Evolutionary conservation across 2,113 vertebrate species (phyloP), one percentile per base, ranked within the genome.

Genomic region (Chionis minor): DNA sequence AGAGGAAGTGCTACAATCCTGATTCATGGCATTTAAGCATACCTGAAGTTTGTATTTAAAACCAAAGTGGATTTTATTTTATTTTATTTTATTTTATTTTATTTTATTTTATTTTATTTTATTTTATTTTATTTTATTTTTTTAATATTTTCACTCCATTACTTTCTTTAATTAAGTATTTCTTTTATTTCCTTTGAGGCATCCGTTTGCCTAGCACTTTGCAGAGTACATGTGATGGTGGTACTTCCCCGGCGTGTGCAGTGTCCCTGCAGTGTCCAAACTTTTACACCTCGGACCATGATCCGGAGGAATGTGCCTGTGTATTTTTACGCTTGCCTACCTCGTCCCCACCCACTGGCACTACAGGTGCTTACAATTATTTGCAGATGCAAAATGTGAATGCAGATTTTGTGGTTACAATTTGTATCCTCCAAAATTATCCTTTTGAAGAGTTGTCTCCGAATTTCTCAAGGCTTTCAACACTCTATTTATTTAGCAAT

Each of bases 281-380:
- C 28, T 30, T 23, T 20, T 8, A 33, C 44, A 10, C 24, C 72
- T 15, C 1, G 0, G 35, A 10, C 3, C 4, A 40, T 1, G 4
- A 30, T 5, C 47, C 2, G 0, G 44, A 42, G 45, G 52, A 65
- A 27, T 19, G 1, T 3, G 8, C 32, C 58, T 8, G 0, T 32
- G 16, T 21, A 4, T 38, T 38, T 27, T 69, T 2, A 35, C 55
- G 35, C 54, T 32, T 15, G 12, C 42, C 58, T 32, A 6, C 40
- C 47, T 10, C 14, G 0, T 69, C 61, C 54, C 49, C 33, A 14
- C 61, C 30, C 56, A 1, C 55, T 16, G 58, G 40, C 51, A 23
- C 52, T 9, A 10, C 88, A 95, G 80, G 62, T 81, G 74, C 58
- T 85, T 72, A 12, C 69, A 85, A 81, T 88, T 91, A 88, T 26